phyloP scores from a whole-genome alignment of 23 tunicate species.

The Aplidium turbinatum region DNA sequence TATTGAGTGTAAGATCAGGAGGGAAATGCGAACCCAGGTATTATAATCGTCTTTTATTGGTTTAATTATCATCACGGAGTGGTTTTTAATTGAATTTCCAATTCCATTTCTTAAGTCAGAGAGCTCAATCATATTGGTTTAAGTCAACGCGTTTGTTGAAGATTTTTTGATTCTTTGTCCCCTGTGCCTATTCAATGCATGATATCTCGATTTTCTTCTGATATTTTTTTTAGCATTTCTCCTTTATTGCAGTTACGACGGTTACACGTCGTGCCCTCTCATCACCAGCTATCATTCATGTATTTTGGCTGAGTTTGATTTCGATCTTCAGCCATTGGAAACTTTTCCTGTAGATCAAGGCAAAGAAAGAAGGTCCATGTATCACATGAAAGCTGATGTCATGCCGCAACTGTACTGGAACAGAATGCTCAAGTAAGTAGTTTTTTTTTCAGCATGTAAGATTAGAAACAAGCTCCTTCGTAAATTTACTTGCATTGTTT shows the following conservation, averaged over 20 bases:
- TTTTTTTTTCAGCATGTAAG: too few relatives aligned
- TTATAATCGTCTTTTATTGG: background rate
- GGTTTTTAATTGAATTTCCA: background rate
- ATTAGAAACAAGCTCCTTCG: too few relatives aligned
- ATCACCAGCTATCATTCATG: conserved; percentile 89
- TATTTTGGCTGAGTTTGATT: conserved; percentile 98
- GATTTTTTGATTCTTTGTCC: background rate
- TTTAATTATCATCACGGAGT: background rate
- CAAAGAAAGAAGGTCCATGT: conserved; percentile 88
- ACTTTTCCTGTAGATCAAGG: conserved; percentile 93
- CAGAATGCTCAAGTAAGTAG: conserved; percentile 73
- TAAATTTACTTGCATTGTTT: too few relatives aligned
- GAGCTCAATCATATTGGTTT: background rate
- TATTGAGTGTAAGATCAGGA: conserved; percentile 42
- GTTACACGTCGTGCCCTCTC: conserved; percentile 97
- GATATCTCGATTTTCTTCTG: too few relatives aligned
- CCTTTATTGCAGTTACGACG: conserved; percentile 86
- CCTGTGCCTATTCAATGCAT: too few relatives aligned
- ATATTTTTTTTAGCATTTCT: too few relatives aligned
- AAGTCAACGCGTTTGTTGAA: background rate
- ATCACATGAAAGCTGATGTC: conserved; percentile 74
- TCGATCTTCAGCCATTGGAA: conserved; percentile 85
- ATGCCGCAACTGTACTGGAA: conserved; percentile 89
- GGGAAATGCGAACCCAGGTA: conserved; percentile 22
- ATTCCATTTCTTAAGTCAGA: background rate